Evolutionary conservation across 2,888 invertebrate genomes (phyloP).

Genomic region (Phymatocera aterrima): DNA sequence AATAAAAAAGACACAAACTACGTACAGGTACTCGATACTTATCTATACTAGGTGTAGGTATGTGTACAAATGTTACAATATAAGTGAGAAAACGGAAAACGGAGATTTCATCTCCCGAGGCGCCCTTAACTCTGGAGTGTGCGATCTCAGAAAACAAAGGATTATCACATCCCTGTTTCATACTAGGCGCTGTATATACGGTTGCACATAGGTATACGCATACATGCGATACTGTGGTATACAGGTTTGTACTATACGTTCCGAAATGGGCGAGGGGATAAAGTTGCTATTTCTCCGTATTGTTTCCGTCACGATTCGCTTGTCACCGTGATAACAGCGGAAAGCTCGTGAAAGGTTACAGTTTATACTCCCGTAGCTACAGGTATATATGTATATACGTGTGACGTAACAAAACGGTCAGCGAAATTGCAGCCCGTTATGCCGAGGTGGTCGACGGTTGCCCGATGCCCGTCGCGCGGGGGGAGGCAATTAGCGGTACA

Average conservation of each 20-base stretch:
- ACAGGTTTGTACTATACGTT: not conserved
- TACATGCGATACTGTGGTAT: not conserved
- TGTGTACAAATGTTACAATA: conserved; percentile 1
- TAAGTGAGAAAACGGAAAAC: not conserved
- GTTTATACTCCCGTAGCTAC: no score
- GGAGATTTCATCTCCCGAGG: conserved; percentile 8
- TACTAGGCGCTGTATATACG: not conserved
- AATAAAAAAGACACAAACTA: not conserved
- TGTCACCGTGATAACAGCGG: conserved; percentile 37
- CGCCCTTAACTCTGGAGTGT: not conserved
- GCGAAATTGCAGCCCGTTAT: conserved; percentile 23
- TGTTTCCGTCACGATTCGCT: conserved; percentile 32
- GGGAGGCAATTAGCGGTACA: not conserved
- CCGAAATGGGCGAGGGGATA: not conserved
- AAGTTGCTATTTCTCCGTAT: conserved; percentile 35
- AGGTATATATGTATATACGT: no score
- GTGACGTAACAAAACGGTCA: conserved; percentile 34
- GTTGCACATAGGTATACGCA: no score
- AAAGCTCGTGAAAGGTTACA: conserved; percentile 23
- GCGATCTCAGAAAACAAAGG: conserved; percentile 25
- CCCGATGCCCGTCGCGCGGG: conserved; percentile 1
- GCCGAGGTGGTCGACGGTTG: not conserved
- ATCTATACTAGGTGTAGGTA: no score
- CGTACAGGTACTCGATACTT: not conserved
- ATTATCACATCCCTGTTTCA: no score